phyloP scores from a whole-genome alignment of 35 echinoderm and acorn worm genomes.

The Acanthaster planci region DNA sequence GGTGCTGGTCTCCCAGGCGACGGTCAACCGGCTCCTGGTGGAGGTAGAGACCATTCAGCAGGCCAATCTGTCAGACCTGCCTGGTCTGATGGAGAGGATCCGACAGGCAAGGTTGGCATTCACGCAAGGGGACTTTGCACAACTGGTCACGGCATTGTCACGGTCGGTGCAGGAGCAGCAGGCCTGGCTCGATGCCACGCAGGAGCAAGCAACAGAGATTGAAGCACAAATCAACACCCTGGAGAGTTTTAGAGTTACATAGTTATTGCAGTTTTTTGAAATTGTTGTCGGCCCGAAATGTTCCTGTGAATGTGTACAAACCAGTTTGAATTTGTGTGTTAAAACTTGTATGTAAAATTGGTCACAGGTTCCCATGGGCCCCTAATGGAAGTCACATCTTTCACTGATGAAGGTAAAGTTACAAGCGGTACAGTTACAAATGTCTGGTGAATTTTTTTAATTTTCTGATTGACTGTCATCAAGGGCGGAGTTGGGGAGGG shows the following conservation, averaged over 20 bases:
- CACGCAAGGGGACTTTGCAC: constrained; percentile 39
- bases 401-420: too few species aligned
- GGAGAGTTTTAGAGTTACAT: constrained; percentile 67
- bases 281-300: too few species aligned
- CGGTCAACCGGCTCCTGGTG: constrained; percentile 6
- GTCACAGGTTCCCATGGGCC: too few species aligned
- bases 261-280: too few species aligned
- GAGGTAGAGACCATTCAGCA: constrained; percentile 39
- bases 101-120: constrained; percentile 21
- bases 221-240: constrained; percentile 56
- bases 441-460: too few species aligned
- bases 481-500: too few species aligned
- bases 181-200: constrained; percentile 51
- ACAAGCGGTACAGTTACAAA: too few species aligned
- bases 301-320: too few species aligned
- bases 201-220: constrained; percentile 21
- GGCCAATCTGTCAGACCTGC: constrained; percentile 45
- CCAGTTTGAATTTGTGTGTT: too few species aligned
- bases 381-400: too few species aligned
- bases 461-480: too few species aligned
- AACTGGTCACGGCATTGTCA: constrained; percentile 27
- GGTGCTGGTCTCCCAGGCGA: background rate
- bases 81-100: constrained; percentile 35
- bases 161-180: constrained; percentile 42
- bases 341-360: too few species aligned